phyloP scores from a whole-genome alignment of 2,113 vertebrate genomes.

The Pteropus alecto region DNA sequence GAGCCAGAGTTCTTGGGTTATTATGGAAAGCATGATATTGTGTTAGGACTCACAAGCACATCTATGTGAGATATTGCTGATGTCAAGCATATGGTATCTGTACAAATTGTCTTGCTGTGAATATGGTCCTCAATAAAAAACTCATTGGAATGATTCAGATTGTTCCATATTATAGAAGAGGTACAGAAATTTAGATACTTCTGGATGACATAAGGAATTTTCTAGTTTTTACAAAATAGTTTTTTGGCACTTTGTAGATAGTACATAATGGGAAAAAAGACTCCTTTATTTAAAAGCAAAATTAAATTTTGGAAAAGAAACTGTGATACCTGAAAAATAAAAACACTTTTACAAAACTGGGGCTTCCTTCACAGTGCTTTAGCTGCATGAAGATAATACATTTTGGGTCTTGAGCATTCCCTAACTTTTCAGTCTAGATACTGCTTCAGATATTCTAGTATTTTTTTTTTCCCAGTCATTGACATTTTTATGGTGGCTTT shows the following conservation, averaged over 20 bases:
- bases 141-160: neutral
- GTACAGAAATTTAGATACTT: neutral
- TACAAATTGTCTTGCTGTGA: neutral
- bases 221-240: neutral
- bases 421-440: neutral
- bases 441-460: neutral
- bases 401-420: neutral
- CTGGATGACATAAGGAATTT: neutral
- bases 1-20: neutral
- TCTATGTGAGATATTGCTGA: neutral
- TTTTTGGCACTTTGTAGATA: neutral
- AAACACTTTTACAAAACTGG: neutral
- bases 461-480: neutral
- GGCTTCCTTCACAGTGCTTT: neutral
- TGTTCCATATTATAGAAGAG: neutral
- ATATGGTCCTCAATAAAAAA: neutral
- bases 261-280: neutral
- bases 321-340: neutral
- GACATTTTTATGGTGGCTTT: neutral
- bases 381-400: neutral
- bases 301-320: constrained; percentile 10
- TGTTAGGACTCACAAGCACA: neutral
- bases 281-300: neutral
- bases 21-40: neutral
- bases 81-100: neutral